Conservation (phyloP, 2,888 invertebrate genomes). For the Prosapia bicincta region DNA sequence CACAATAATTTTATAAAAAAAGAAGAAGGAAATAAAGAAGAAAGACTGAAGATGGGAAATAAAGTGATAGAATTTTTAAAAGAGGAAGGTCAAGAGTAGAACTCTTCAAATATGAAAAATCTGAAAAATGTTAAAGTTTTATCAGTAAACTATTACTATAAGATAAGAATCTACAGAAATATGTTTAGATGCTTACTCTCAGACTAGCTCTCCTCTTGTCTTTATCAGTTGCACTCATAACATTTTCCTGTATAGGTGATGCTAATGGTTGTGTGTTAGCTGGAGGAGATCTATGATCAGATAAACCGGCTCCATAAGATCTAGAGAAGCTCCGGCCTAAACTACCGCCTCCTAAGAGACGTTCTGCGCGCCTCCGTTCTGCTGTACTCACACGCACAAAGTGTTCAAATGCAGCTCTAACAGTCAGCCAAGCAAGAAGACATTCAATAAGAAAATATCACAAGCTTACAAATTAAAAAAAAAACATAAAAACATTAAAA, state of each 20-base stretch:
- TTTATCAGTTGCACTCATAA: slow-evolving; percentile 41
- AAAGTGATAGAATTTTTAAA: no score
- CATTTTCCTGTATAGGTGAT: background rate
- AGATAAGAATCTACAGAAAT: no score
- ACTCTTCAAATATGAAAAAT: no score
- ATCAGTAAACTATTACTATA: no score
- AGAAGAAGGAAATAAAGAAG: no score
- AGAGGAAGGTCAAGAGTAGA: no score
- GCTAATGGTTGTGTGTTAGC: background rate
- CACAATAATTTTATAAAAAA: no score
- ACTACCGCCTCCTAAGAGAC: slow-evolving; percentile 61
- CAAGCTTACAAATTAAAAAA: background rate
- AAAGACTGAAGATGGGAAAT: no score
- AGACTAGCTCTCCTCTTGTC: slow-evolving; percentile 58
- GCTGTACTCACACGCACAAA: slow-evolving; percentile 52
- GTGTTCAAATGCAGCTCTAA: slow-evolving; percentile 52
- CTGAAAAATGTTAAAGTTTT: no score
- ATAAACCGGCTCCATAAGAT: slow-evolving; percentile 50
- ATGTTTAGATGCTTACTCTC: slow-evolving; percentile 49
- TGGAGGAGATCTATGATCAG: background rate
- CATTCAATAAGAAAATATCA: background rate
- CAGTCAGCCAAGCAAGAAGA: background rate
- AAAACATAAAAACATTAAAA: background rate
- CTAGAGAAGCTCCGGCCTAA: slow-evolving; percentile 63
- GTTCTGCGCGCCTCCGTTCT: slow-evolving; percentile 51